Evolutionary conservation across 2,888 invertebrate species (phyloP), one percentile per base, ranked within the genome.

Genomic region (Macrophya alboannulata): DNA sequence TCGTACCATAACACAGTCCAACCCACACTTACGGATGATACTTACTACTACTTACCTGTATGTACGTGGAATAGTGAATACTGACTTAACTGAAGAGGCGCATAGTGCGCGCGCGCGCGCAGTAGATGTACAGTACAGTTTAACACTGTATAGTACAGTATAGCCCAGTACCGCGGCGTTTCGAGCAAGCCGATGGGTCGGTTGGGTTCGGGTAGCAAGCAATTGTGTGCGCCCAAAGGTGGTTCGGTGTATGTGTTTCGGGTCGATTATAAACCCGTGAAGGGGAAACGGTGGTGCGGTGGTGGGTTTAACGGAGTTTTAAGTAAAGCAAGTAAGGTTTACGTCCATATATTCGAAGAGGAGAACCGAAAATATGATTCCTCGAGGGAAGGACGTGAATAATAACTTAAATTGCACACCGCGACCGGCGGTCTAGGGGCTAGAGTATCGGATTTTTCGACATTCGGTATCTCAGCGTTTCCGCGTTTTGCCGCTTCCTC

Each of bases 201-300:
- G 25, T 62, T 62, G 62, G 62, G 8, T 37, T 37, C 31, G 31
- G 68, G 31, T 17, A 68, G 68, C 68, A 8, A 17, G 37, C 1
- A 68, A 68, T 68, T 37, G 68, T 68, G 68, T 37, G 68, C 37
- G 55, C 37, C 79, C 31, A 21, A 48, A 59, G 51, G 51, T 79
- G 25, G 15, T 55, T 40, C 25, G 21, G 62, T 81, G 81, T 31
- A 40, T 12, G 81, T 40, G 81, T 31, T 25, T 62, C 37, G 81
- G 81, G 81, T 81, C 81, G 81, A 81, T 81, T 81, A 81, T 62
- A 81, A 81, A 62, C 81, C 62, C 59, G 81, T 43, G 81, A 43
- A 62, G 81, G 83, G 71, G 83, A 51, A 83, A 68, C 65, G 25
- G 71, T 15, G 68, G 48, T 31, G 62, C 40, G 43, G 43, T 43